Base-by-base conservation (phyloP, 1,140 invertebrate species). In the Mesaphorura yosii region DNA sequence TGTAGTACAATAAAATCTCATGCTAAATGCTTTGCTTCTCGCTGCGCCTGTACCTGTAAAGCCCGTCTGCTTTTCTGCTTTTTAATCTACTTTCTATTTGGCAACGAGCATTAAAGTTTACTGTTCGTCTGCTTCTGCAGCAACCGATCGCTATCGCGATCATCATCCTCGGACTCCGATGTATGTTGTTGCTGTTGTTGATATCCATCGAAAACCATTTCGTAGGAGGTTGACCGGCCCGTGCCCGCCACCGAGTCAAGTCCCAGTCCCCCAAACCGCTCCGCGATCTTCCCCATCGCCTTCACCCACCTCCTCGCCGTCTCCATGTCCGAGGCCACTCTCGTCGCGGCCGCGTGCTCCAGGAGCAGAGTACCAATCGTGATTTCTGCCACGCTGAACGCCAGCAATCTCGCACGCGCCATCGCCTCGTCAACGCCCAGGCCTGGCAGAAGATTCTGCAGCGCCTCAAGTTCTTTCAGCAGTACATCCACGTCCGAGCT, bases 331-430 rank as follows among this genome's bases (percentile, higher is more conserved):
- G 50, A 44, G 12, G 51, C 34, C 1, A 55, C 51, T 10, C 14
- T n/a, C 6, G 64, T 65, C 15, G 42, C 15, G 54, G 61, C 63
- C 12, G 72, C 69, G 60, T 72, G 70, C 48, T 72, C 69, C 28
- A 72, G 39, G 34, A 73, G 45, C 23, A 72, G 51, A 48, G 17
- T 39, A 72, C 73, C 72, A 23, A 72, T 70, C 46, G 71, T 72
- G 40, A 70, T 67, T 53, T 67, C 65, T 19, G 69, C 66, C 27
- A 76, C 49, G 51, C 68, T 68, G 53, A 68, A 74, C 7, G 74
- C 65, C 41, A 76, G 65, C 48, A 75, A 70, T 53, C 74, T 64
- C 3, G 73, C 70, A 28, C 48, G 54, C 2, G 68, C 68, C 17
- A 68, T 50, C 40, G 69, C 63, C 26, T 73, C 48, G 15, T 52